These are phyloP conservation scores for Globicephala melas DNA, from an alignment of 2,113 vertebrate species.

Conservation along the genomic window DNA sequence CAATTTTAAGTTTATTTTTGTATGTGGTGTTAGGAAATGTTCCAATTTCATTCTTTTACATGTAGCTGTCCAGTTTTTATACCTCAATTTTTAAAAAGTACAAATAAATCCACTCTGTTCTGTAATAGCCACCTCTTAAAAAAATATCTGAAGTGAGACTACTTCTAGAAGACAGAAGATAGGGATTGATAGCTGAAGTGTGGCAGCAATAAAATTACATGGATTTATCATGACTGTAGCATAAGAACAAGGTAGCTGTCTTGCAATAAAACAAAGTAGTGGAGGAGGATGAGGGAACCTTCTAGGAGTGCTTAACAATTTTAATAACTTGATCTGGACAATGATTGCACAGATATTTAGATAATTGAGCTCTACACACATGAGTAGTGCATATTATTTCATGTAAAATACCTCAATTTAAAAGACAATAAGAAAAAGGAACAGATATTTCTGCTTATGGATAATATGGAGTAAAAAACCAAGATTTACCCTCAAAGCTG, in stretches of 20 bases:
- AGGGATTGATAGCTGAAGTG: neutral
- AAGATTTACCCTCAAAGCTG: neutral
- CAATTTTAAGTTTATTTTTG: no score
- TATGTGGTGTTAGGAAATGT: neutral
- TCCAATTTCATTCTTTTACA: neutral
- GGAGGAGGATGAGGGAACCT: neutral
- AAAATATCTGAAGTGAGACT: neutral
- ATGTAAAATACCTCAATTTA: neutral
- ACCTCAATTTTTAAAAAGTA: neutral
- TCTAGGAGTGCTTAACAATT: neutral
- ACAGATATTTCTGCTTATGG: neutral
- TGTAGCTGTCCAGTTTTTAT: neutral
- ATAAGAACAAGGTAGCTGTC: neutral
- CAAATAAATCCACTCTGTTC: neutral
- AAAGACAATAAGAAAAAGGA: neutral
- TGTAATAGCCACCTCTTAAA: neutral
- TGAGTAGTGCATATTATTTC: neutral
- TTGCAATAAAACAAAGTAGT: neutral
- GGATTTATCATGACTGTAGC: neutral
- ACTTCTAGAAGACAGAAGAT: constrained; percentile 24
- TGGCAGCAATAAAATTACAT: neutral
- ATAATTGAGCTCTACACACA: neutral
- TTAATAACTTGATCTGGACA: neutral
- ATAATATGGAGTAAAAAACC: neutral
- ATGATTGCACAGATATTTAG: neutral